These are phyloP conservation scores for Villa cingulata DNA, from an alignment of 2,888 invertebrate genomes.

Conservation along the genomic window DNA sequence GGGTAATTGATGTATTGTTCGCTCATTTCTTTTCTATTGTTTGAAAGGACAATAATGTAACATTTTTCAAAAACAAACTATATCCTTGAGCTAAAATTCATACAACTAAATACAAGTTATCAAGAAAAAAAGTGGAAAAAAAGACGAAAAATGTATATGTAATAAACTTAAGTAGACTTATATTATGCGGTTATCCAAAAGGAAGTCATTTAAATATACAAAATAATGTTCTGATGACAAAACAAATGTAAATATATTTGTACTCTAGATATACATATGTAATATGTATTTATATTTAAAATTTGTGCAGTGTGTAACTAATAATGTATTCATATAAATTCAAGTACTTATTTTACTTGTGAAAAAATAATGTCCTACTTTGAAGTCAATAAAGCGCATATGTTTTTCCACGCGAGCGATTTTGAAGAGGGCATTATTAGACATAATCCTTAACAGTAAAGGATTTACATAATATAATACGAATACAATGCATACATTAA, in stretches of 20 bases:
- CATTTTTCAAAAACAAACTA: too few relatives aligned
- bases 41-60: conserved; percentile 7
- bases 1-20: conserved; percentile 15
- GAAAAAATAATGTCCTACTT: too few relatives aligned
- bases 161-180: too few relatives aligned
- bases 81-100: background rate
- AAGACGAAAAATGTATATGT: conserved; percentile 11
- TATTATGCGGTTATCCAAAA: conserved; percentile 15
- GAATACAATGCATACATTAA: too few relatives aligned
- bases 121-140: too few relatives aligned
- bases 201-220: conserved; percentile 15
- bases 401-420: conserved; percentile 24
- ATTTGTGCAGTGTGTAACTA: too few relatives aligned
- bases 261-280: too few relatives aligned
- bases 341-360: too few relatives aligned
- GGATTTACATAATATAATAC: too few relatives aligned
- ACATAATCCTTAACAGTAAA: too few relatives aligned
- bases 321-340: too few relatives aligned
- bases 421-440: conserved; percentile 30
- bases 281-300: too few relatives aligned
- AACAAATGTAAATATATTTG: background rate
- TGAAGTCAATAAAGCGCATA: conserved; percentile 1
- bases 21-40: conserved; percentile 13
- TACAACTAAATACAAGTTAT: background rate
- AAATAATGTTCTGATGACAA: background rate